Evolutionary conservation across 2,888 invertebrate species (phyloP).

Genomic region (Lepidocyrtinus sp.): DNA sequence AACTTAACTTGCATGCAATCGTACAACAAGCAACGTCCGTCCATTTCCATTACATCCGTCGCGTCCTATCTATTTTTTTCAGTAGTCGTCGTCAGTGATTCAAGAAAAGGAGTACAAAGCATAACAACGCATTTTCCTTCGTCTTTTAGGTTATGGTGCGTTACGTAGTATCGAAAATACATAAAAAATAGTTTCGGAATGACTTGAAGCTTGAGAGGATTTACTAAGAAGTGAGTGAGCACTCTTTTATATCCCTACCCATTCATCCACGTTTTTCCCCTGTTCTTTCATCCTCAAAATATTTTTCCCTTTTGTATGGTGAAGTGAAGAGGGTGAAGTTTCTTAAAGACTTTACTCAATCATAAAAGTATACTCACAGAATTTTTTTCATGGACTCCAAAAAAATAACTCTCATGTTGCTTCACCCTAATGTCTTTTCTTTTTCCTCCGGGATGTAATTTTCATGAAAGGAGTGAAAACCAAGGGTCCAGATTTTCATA

Average conservation of each 20-base stretch:
- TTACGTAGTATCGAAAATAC: not conserved
- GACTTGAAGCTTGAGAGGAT: not conserved
- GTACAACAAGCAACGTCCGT: constrained; percentile 6
- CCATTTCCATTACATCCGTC: constrained; percentile 16
- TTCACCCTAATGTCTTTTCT: no score
- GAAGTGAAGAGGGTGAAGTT: not conserved
- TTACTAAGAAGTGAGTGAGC: not conserved
- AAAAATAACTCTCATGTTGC: no score
- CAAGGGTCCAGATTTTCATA: not conserved
- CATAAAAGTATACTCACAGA: no score
- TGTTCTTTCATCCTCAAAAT: not conserved
- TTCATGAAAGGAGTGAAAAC: not conserved
- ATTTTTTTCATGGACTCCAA: constrained; percentile 9
- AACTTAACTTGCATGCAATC: not conserved
- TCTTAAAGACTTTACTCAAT: not conserved
- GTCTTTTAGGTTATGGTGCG: not conserved
- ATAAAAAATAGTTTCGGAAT: not conserved
- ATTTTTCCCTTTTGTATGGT: not conserved
- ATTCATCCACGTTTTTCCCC: not conserved
- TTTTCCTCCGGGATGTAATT: not conserved
- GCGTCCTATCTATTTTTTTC: constrained; percentile 3
- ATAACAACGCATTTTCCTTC: not conserved
- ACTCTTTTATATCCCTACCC: not conserved
- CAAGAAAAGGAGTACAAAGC: constrained; percentile 4
- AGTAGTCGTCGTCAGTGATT: constrained; percentile 9